Base-by-base conservation (phyloP, 2,113 vertebrate genomes). In the Myodes glareolus region DNA sequence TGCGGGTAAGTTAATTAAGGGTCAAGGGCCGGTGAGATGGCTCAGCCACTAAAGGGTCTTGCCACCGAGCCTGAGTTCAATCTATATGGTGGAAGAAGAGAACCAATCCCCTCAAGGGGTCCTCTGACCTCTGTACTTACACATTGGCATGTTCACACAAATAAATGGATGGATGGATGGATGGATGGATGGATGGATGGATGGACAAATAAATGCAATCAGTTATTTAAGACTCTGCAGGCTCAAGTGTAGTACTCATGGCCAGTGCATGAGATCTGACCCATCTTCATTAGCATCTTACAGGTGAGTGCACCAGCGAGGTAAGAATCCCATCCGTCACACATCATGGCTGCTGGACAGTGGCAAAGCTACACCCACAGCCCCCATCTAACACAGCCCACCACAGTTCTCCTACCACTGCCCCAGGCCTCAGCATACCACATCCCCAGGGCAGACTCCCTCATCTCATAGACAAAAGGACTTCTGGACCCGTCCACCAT, bases 401-500 rank as follows among this genome's bases (percentile, higher is more conserved):
- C 33, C 29, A 55, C 4, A 2, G 1, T 17, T 70, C 39, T 65
- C 55, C 31, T 33, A 29, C 31, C 68, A 12, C 19, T 1, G 1
- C 27, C 0, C 42, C 65, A 19, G 39, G 12, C 3, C 19, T 2
- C 3, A 0, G n/a, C 68, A 4, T 45, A 27, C 52, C 31, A 1
- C 9, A 73, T 50, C 58, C 7, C 1, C 1, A 25, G 52, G 65
- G 4, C 73, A 0, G 2, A 45, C 17, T 9, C 6, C n/a, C 33
- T 19, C 1, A 2, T 31, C 67, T 6, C 23, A 19, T 47, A 29
- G n/a, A 47, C 58, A 27, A 0, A 19, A 5, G 58, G 58, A 6
- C 58, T 39, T 31, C 0, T 5, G 55, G 47, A 68, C 25, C 5
- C 14, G 19, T 70, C 63, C 7, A 0, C 7, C 36, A 1, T 7